Evolutionary conservation across 2,888 invertebrate genomes (phyloP).

Genomic region (Saturnia japonica): DNA sequence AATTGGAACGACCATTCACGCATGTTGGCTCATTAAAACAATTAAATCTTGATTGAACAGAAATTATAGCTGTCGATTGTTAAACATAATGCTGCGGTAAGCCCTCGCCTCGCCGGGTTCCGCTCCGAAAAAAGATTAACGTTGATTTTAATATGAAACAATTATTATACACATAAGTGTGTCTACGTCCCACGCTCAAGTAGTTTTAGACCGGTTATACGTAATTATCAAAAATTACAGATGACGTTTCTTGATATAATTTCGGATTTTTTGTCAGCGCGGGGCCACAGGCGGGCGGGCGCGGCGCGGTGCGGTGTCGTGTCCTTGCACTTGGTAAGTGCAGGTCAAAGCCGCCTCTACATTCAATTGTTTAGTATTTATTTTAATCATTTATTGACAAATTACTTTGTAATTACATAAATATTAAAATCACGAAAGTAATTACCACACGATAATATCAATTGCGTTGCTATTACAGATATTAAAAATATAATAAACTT

Average conservation of each 20-base stretch:
- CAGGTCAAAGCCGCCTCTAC: not conserved
- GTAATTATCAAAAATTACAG: conserved; percentile 80
- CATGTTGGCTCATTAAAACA: conserved; percentile 82
- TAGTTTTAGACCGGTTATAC: conserved; percentile 71
- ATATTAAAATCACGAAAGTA: too few species aligned
- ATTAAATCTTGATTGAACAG: conserved; percentile 83
- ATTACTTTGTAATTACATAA: not conserved
- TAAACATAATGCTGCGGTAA: conserved; percentile 78
- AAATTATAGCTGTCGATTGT: conserved; percentile 83
- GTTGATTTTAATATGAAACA: conserved; percentile 81
- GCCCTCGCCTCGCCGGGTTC: conserved; percentile 72
- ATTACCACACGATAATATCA: not conserved
- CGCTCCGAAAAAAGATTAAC: conserved; percentile 80
- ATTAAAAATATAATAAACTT: not conserved
- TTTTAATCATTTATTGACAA: not conserved
- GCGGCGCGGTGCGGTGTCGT: too few species aligned
- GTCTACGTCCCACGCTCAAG: conserved; percentile 76
- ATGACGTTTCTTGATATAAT: conserved; percentile 71
- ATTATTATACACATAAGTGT: conserved; percentile 78
- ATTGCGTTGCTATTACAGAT: not conserved
- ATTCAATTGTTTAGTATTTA: conserved; percentile 11
- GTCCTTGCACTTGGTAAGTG: conserved; percentile 19
- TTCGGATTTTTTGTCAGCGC: conserved; percentile 59
- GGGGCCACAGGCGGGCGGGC: too few species aligned
- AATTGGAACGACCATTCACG: conserved; percentile 82